A percentile compares a stretch with the other conserved stretches of the same genome.
phyloP scores from a whole-genome alignment of 1,140 invertebrate genomes.

The Lasioglossum baleicum region DNA sequence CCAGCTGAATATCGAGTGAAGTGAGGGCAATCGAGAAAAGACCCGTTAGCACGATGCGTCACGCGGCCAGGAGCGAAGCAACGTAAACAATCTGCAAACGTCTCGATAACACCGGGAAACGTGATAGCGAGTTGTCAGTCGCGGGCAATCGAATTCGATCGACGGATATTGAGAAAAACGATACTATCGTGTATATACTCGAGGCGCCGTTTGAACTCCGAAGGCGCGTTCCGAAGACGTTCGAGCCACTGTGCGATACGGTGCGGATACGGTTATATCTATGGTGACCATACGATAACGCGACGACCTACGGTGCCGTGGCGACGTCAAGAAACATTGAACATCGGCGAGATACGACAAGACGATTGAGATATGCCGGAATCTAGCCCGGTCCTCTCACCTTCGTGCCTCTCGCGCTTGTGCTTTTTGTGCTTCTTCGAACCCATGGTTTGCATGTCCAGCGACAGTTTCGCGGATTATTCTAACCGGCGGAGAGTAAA shows the following conservation, averaged over 20 bases:
- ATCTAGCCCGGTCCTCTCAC: constrained; percentile 70
- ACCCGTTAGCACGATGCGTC: not conserved
- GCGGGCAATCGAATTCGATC: not conserved
- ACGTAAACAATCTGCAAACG: not conserved
- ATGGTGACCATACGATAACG: not conserved
- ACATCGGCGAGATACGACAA: constrained; percentile 17
- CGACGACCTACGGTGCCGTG: not conserved
- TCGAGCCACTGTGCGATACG: not conserved
- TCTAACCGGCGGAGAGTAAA: constrained; percentile 26
- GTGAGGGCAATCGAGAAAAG: not conserved
- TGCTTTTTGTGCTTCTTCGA: constrained; percentile 88
- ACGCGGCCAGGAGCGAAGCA: not conserved
- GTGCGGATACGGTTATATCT: not conserved
- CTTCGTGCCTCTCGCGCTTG: constrained; percentile 85
- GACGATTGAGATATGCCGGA: constrained; percentile 13
- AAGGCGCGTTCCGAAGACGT: not conserved
- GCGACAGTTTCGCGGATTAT: constrained; percentile 48
- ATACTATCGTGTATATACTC: constrained; percentile 17
- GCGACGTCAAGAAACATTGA: constrained; percentile 1
- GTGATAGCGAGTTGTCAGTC: constrained; percentile 6
- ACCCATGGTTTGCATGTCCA: constrained; percentile 69
- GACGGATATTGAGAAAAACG: not conserved
- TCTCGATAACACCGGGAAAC: constrained; percentile 19
- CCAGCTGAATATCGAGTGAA: not conserved
- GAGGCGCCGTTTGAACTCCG: constrained; percentile 17